Base-by-base conservation (phyloP, 35 echinoderm and acorn worm species). In the Nesometra sesokonis region DNA sequence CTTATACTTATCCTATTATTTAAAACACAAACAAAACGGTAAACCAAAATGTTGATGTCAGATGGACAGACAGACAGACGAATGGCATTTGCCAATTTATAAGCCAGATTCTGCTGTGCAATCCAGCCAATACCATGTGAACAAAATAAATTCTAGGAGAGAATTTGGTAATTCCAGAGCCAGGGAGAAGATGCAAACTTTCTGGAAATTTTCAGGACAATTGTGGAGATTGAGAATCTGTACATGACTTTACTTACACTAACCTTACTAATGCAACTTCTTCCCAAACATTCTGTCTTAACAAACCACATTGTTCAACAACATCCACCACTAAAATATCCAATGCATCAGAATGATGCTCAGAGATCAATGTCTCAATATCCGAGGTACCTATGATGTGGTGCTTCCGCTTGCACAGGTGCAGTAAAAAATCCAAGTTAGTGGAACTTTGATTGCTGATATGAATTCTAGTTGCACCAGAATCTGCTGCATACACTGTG, bases 301-400 rank as follows among this genome's bases (percentile, higher is more conserved):
- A 17, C n/a, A 34, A 5, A 21, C 81, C 81, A 35, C 33, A 30
- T 30, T 5, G 34, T 30, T 83, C 81, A 0, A 83, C 36, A 36
- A 83, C 27, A 83, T 83, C 81, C 37, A 39, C 81, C 17, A 83
- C 37, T 37, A 83, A 83, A 37, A 83, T 17, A 39, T 83, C 81
- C 36, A 17, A 37, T 30, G 17, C 34, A 83, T 29, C 23, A n/a
- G 33, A 30, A 37, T 83, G 3, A 2, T 30, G 9, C 27, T 83
- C 34, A n/a, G 13, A 30, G 27, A 37, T 23, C 23, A 67, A 67
- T 17, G 8, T 27, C 52, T 67, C 7, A 2, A 67, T 17, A 67
- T 67, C 52, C 2, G 9, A 5, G 1, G 1, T 67, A 2, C 52
- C 52, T 13, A 67, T 9, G 23, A 13, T 67, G 52, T 67, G 23